These are phyloP conservation scores for Thalassaphorura encarpata DNA, from an alignment of 1,140 invertebrate species.

Conservation along the genomic window DNA sequence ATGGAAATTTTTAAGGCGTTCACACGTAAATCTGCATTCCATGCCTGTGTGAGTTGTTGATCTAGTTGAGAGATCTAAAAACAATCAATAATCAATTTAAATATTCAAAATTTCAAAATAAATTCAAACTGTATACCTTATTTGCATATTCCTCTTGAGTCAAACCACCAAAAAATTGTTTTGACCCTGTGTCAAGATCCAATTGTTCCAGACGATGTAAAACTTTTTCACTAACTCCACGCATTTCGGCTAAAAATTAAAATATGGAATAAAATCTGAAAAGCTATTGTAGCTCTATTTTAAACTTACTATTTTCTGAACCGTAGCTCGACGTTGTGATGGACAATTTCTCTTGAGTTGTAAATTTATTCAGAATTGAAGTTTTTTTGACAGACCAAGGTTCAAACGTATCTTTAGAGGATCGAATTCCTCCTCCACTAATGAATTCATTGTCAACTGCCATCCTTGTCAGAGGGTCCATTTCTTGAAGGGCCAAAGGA, in stretches of 20 bases:
- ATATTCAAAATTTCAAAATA: background rate
- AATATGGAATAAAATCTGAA: slow-evolving; percentile 6
- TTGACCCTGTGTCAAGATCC: slow-evolving; percentile 80
- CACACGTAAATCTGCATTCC: slow-evolving; percentile 87
- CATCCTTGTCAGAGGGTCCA: slow-evolving; percentile 18
- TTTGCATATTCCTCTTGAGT: slow-evolving; percentile 77
- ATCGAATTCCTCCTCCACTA: background rate
- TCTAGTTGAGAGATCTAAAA: slow-evolving; percentile 79
- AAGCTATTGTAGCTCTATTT: no score
- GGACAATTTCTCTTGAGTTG: slow-evolving; percentile 80
- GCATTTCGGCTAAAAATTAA: slow-evolving; percentile 19
- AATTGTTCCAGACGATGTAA: slow-evolving; percentile 83
- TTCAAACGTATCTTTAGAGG: slow-evolving; percentile 47
- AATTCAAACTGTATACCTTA: slow-evolving; percentile 16
- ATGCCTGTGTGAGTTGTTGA: slow-evolving; percentile 74
- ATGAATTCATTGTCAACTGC: slow-evolving; percentile 15
- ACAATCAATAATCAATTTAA: background rate
- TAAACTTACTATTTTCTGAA: background rate
- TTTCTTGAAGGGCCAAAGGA: slow-evolving; percentile 35
- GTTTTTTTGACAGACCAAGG: slow-evolving; percentile 61
- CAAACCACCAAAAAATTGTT: slow-evolving; percentile 72
- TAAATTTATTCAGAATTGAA: slow-evolving; percentile 73
- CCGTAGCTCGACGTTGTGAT: slow-evolving; percentile 68
- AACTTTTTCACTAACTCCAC: slow-evolving; percentile 69
- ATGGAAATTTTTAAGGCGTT: slow-evolving; percentile 94